phyloP scores from a whole-genome alignment of 2,113 vertebrate genomes.

The Brachyhypopomus occidentalis region DNA sequence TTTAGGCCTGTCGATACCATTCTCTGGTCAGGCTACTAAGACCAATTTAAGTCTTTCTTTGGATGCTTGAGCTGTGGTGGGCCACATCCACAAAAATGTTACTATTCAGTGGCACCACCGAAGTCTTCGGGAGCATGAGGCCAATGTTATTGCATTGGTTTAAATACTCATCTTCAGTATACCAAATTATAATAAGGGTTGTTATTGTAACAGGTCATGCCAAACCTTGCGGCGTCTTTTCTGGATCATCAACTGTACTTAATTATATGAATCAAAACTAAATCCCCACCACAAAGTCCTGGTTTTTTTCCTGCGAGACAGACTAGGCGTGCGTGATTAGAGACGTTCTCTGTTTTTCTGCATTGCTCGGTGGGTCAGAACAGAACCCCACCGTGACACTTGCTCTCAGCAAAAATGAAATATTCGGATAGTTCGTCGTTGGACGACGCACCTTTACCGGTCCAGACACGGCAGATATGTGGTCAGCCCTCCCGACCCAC shows the following conservation, averaged over 20 bases:
- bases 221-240: neutral
- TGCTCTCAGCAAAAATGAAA: conserved; percentile 30
- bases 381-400: conserved; percentile 29
- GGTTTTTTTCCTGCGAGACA: neutral
- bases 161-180: neutral
- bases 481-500: conserved; percentile 10
- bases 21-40: neutral
- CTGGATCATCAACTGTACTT: neutral
- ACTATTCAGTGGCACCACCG: neutral
- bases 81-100: neutral
- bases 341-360: neutral
- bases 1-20: neutral
- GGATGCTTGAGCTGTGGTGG: too few relatives aligned
- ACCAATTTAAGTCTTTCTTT: too few relatives aligned
- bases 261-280: neutral
- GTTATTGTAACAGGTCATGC: neutral
- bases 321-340: neutral
- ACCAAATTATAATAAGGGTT: neutral
- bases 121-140: neutral
- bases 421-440: conserved; percentile 35
- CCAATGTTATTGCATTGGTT: neutral
- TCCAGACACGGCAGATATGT: conserved; percentile 28
- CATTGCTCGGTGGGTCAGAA: conserved; percentile 32
- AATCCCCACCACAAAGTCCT: neutral
- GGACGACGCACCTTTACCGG: conserved; percentile 33